Evolutionary conservation across 1,140 invertebrate genomes (phyloP).

Genomic region (Aleiodes sp.): DNA sequence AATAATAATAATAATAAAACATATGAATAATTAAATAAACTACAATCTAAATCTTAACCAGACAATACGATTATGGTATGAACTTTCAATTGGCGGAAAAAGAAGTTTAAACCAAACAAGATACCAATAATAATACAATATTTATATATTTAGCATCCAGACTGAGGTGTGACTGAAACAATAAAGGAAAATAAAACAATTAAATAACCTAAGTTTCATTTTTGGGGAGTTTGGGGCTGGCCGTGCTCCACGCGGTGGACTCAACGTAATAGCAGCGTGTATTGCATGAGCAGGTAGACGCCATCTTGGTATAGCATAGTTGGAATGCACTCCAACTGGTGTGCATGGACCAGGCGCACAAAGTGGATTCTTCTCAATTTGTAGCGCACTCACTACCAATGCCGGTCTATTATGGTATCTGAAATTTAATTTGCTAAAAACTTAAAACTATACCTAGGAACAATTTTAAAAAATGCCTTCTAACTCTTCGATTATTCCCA

Average conservation of each 20-base stretch:
- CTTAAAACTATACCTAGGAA: slow-evolving; percentile 48
- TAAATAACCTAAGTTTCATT: slow-evolving; percentile 86
- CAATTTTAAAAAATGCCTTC: too few species aligned
- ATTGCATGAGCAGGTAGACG: slow-evolving; percentile 66
- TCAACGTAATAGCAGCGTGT: slow-evolving; percentile 66
- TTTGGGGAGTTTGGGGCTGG: slow-evolving; percentile 84
- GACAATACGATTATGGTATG: too few species aligned
- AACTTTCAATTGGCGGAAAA: too few species aligned
- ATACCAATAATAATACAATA: slow-evolving; percentile 36
- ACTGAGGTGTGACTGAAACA: slow-evolving; percentile 53
- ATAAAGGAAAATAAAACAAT: slow-evolving; percentile 44
- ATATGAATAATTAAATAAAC: too few species aligned
- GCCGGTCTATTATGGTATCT: slow-evolving; percentile 93
- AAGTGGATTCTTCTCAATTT: slow-evolving; percentile 92
- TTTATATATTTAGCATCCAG: slow-evolving; percentile 64
- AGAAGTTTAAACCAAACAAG: slow-evolving; percentile 45
- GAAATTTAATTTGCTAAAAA: slow-evolving; percentile 59
- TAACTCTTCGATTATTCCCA: too few species aligned
- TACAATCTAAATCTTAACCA: too few species aligned
- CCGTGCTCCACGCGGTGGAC: slow-evolving; percentile 62
- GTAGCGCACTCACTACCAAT: slow-evolving; percentile 89
- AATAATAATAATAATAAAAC: too few species aligned
- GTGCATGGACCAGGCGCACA: slow-evolving; percentile 82
- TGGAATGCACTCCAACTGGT: slow-evolving; percentile 61
- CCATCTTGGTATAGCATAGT: slow-evolving; percentile 64